Conservation (phyloP, 2,888 invertebrate species). For the Lacanobia oleracea region DNA sequence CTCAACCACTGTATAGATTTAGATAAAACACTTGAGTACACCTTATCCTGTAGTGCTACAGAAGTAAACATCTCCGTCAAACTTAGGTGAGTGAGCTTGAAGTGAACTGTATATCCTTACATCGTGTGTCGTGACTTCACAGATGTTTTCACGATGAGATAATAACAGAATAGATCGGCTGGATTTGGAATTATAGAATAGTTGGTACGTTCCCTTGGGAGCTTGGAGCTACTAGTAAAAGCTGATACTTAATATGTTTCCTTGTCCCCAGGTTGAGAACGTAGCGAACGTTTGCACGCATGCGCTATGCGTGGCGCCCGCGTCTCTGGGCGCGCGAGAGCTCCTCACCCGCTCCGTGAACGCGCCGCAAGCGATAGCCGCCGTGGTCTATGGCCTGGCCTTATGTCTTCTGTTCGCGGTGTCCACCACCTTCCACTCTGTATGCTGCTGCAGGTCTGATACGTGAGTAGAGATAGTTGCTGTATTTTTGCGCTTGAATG, state of each 20-base stretch:
- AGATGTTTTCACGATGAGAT: too few relatives aligned
- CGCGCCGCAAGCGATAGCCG: slow-evolving; percentile 94
- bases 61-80: too few relatives aligned
- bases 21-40: too few relatives aligned
- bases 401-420: slow-evolving; percentile 96
- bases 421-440: slow-evolving; percentile 97
- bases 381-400: slow-evolving; percentile 96
- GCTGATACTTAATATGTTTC: not conserved
- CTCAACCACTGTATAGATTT: too few relatives aligned
- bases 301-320: slow-evolving; percentile 96
- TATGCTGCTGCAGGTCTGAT: slow-evolving; percentile 93
- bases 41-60: too few relatives aligned
- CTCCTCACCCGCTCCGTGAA: slow-evolving; percentile 94
- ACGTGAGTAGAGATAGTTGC: slow-evolving; percentile 78
- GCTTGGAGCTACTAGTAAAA: not conserved
- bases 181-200: too few relatives aligned
- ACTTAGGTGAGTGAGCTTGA: too few relatives aligned
- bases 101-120: too few relatives aligned
- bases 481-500: slow-evolving; percentile 26
- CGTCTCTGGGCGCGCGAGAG: slow-evolving; percentile 94
- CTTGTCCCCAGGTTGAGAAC: slow-evolving; percentile 93
- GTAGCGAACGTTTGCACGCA: slow-evolving; percentile 98
- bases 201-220: too few relatives aligned
- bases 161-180: too few relatives aligned
- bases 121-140: too few relatives aligned